Percentiles rank a stretch among this genome's conserved stretches.
Conservation (phyloP, 2,888 invertebrate species). For the Drosophila diplacantha region DNA sequence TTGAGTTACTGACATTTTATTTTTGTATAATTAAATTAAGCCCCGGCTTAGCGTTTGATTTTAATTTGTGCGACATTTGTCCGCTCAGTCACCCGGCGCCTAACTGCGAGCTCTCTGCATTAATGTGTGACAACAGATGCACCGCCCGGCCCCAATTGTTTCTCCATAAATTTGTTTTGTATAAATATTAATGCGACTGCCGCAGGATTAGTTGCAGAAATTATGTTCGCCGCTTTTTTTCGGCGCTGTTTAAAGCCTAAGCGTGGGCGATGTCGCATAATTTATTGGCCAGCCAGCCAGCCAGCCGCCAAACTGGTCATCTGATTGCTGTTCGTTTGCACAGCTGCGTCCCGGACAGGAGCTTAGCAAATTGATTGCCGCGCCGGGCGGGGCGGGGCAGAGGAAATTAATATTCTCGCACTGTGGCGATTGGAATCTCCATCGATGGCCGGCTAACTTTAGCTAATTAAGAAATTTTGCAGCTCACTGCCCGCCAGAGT, state of each 20-base stretch:
- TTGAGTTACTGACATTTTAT: conserved; percentile 77
- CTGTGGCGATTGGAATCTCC: conserved; percentile 30
- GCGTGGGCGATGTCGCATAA: conserved; percentile 52
- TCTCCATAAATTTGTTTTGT: conserved; percentile 68
- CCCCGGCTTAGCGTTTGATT: conserved; percentile 76
- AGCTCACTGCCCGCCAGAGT: conserved; percentile 37
- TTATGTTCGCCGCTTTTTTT: conserved; percentile 59
- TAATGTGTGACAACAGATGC: conserved; percentile 52
- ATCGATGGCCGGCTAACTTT: conserved; percentile 24
- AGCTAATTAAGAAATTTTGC: conserved; percentile 58
- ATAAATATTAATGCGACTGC: conserved; percentile 67
- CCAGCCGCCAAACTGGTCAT: conserved; percentile 32
- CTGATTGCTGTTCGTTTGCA: conserved; percentile 32
- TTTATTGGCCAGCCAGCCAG: conserved; percentile 49
- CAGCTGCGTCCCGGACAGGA: conserved; percentile 56
- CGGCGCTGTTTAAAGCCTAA: conserved; percentile 47
- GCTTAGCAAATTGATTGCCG: conserved; percentile 64
- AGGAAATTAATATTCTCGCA: conserved; percentile 34
- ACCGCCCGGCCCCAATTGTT: conserved; percentile 47
- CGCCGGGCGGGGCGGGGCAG: not conserved
- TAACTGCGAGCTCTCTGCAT: conserved; percentile 25
- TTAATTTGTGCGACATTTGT: conserved; percentile 75
- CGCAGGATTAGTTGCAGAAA: conserved; percentile 67
- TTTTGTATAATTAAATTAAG: conserved; percentile 77
- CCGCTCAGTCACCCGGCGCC: conserved; percentile 33